Percentiles rank a stretch among this genome's conserved stretches.
These are phyloP conservation scores for Macrosteles quadrilineatus DNA, from an alignment of 1,140 invertebrate genomes.

Conservation along the genomic window DNA sequence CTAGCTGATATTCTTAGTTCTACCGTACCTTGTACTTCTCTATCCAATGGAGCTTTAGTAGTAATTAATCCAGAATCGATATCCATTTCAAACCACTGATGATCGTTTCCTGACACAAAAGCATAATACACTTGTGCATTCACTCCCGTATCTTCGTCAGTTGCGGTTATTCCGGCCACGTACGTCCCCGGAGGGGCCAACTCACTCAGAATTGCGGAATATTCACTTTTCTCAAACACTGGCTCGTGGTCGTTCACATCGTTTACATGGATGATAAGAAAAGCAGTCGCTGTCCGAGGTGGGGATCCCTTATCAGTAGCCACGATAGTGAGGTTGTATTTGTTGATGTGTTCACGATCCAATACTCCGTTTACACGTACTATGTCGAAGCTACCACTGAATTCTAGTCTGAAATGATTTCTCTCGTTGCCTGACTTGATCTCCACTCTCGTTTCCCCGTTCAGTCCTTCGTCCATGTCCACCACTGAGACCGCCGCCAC, in stretches of 20 bases:
- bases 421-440: constrained; percentile 89
- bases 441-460: constrained; percentile 82
- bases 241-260: constrained; percentile 95
- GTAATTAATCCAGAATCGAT: constrained; percentile 81
- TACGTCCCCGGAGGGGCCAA: constrained; percentile 82
- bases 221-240: constrained; percentile 91
- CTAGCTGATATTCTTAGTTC: constrained; percentile 81
- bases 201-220: constrained; percentile 85
- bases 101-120: constrained; percentile 83
- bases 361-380: constrained; percentile 89
- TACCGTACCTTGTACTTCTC: constrained; percentile 82
- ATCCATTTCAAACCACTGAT: constrained; percentile 86
- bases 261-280: constrained; percentile 89
- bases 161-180: constrained; percentile 84
- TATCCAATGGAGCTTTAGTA: constrained; percentile 76
- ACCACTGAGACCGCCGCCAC: constrained; percentile 92
- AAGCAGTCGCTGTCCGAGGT: constrained; percentile 76
- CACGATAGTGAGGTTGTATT: constrained; percentile 90
- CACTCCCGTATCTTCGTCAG: constrained; percentile 87
- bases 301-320: constrained; percentile 88
- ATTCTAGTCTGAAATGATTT: constrained; percentile 84
- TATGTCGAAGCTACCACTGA: constrained; percentile 81
- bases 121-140: constrained; percentile 88
- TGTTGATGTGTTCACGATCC: constrained; percentile 88
- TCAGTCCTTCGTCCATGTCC: constrained; percentile 87